Evolutionary conservation across 2,113 vertebrate genomes (phyloP), one percentile per base, ranked within the genome.

Genomic region (Semicossyphus pulcher): DNA sequence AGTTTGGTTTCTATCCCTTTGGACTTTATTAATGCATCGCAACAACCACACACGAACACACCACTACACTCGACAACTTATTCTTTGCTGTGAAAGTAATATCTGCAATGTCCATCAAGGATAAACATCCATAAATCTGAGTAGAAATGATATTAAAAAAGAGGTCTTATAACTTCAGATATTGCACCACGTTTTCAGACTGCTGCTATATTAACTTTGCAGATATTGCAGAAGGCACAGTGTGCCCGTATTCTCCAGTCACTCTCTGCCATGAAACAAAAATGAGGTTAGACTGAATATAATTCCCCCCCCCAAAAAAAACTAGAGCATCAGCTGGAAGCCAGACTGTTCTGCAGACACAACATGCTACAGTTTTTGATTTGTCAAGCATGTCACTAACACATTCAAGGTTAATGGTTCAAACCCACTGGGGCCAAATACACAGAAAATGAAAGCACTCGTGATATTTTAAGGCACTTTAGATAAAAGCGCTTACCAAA

Each of bases 401-500:
- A 72, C 42, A 54, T 52, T 39, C 31, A 41, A 32, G 60, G 72
- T 80, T 62, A 53, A 80, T 8, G 32, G 54, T 64, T 80, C 61
- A 70, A 63, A 65, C 29, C 74, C 59, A 42, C 49, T 10, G 10
- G 54, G 59, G 39, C 41, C 53, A 28, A 18, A 45, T 59, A 5
- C 23, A 52, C 37, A 51, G 34, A 47, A 28, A 57, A 71, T 56
- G 34, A 80, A 80, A 66, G 49, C 69, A 42, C 39, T 52, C 5
- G 4, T 72, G 34, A 57, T 81, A 62, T 76, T 79, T 81, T 52
- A 41, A 67, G 36, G 21, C 67, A 73, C 64, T 73, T 58, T 21
- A 48, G 63, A 81, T 83, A 76, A 83, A 87, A 85, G 74, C 67
- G 18, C 37, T 42, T 6, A 42, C 47, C 39, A 20, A 66, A 75